phyloP scores from a whole-genome alignment of 2,888 invertebrate genomes.

The Saturnia pavonia region DNA sequence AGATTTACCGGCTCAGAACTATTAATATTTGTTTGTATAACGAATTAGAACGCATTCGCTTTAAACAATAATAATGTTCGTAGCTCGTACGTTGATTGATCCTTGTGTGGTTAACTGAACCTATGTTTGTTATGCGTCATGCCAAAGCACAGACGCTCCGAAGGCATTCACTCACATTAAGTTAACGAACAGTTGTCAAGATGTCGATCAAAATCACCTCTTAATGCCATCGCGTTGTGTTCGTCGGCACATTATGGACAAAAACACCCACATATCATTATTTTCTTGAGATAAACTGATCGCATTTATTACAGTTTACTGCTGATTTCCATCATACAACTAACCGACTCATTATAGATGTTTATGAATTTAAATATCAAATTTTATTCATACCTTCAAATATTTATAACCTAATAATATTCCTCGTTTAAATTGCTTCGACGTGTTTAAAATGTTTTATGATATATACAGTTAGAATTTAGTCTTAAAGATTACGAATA shows the following conservation, averaged over 20 bases:
- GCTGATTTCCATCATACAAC: conserved; percentile 38
- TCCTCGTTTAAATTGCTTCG: background rate
- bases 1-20: background rate
- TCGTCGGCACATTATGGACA: conserved; percentile 61
- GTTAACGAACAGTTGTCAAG: conserved; percentile 80
- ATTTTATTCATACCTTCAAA: background rate
- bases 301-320: conserved; percentile 34
- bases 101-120: conserved; percentile 34
- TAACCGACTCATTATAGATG: conserved; percentile 3
- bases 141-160: conserved; percentile 59
- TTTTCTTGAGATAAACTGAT: conserved; percentile 56
- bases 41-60: conserved; percentile 50
- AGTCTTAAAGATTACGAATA: background rate
- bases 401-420: background rate
- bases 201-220: conserved; percentile 78
- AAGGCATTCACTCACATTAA: conserved; percentile 71
- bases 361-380: background rate
- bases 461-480: background rate
- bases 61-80: conserved; percentile 45
- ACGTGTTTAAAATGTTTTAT: background rate
- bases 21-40: conserved; percentile 37
- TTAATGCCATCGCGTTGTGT: conserved; percentile 62
- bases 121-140: conserved; percentile 44
- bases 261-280: conserved; percentile 64
- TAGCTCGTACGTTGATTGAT: conserved; percentile 43